Base-by-base conservation (phyloP, 2,888 invertebrate genomes). In the Ophion obscuratus region DNA sequence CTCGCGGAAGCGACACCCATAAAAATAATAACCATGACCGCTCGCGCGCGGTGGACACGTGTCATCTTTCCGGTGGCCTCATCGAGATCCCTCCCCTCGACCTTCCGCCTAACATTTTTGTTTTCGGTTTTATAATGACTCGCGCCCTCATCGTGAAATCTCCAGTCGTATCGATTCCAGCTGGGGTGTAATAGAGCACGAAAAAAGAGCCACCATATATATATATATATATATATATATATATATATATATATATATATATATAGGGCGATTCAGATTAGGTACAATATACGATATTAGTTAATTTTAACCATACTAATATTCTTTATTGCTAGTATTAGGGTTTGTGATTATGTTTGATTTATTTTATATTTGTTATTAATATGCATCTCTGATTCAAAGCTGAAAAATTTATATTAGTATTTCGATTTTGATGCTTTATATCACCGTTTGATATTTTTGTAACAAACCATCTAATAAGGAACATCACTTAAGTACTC, bases 61-160 rank as follows among this genome's bases (percentile, higher is more conserved):
- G 92, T 92, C 92, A 92, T 91, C 88, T 89, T 90, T 90, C 89
- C 88, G 90, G 88, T 82, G 70, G 47, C 70, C 67, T 44, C 73
- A 75, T 77, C 76, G 64, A 62, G 68, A 67, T 82, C 75, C 40
- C 77, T 24, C 17, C 68, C 66, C 57, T 53, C 61, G 24, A 14
- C 20, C 40, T 17, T 67, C 36, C 20, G 24, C n/a, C 17, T 2
- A 11, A 24, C 61, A 24, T 83, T 82, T 40, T 66, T 64, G 40
- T 70, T 78, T 81, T 71, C 68, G 62, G 17, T 76, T 79, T 67
- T 59, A 82, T 85, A 78, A 81, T 68, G 74, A 80, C 75, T 75
- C 75, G 57, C 47, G 79, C 64, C 59, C 82, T 77, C 84, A 76
- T 84, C 84, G 82, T 76, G 64, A 86, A 83, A 86, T 83, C 86